Conservation (phyloP, 2,888 invertebrate genomes). For the Cantharis nigra region DNA sequence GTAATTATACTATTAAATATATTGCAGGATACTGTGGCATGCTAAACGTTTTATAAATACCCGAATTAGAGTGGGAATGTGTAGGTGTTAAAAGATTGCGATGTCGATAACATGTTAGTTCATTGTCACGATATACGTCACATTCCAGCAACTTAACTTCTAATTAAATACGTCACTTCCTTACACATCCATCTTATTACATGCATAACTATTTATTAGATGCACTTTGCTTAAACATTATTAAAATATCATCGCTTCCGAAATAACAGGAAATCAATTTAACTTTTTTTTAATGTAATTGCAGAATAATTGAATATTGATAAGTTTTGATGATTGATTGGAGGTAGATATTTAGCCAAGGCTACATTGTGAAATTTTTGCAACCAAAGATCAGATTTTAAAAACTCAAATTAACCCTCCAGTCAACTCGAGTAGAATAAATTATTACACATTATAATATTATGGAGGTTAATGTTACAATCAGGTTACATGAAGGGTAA, state of each 20-base stretch:
- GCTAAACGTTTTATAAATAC: slow-evolving; percentile 43
- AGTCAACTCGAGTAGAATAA: no score
- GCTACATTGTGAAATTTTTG: no score
- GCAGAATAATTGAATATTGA: no score
- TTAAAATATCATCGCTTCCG: neutral
- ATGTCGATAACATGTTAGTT: slow-evolving; percentile 37
- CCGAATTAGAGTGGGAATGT: slow-evolving; percentile 41
- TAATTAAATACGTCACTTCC: slow-evolving; percentile 39
- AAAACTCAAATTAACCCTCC: no score
- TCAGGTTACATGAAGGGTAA: no score
- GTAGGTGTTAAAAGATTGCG: slow-evolving; percentile 39
- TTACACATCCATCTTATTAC: slow-evolving; percentile 26
- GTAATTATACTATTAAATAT: slow-evolving; percentile 4
- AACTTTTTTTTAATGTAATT: no score
- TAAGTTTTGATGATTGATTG: no score
- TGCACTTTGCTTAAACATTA: slow-evolving; percentile 1
- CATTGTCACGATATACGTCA: slow-evolving; percentile 42
- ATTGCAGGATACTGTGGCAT: slow-evolving; percentile 39
- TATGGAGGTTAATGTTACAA: no score
- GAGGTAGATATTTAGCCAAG: no score
- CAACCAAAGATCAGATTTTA: no score
- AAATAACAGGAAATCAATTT: neutral
- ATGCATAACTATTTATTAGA: slow-evolving; percentile 9
- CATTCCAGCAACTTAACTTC: slow-evolving; percentile 38
- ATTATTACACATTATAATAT: no score